phyloP scores from a whole-genome alignment of 1,140 invertebrate genomes.

The Bombus pyrosoma region DNA sequence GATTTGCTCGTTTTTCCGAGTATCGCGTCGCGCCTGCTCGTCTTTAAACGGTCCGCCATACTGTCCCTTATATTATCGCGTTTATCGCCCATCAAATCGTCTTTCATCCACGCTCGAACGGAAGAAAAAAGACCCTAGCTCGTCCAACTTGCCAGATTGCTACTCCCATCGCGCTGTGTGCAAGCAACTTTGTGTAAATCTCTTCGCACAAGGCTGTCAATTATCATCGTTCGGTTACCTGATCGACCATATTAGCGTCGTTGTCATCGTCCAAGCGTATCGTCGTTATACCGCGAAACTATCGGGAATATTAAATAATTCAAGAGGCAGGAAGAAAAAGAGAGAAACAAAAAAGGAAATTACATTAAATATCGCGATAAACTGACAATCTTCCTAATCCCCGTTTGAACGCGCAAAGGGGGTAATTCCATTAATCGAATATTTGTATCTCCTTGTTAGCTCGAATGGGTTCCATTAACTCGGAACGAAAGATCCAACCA shows the following conservation, averaged over 20 bases:
- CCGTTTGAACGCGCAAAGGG: too few species aligned
- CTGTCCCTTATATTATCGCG: constrained; percentile 52
- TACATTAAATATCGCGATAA: too few species aligned
- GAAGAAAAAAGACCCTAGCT: not conserved
- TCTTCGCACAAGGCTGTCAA: constrained; percentile 44
- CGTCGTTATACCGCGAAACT: not conserved
- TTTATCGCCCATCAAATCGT: constrained; percentile 63
- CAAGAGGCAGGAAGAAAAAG: too few species aligned
- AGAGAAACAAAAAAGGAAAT: fast-evolving
- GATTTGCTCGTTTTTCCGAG: constrained; percentile 45
- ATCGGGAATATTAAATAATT: not conserved
- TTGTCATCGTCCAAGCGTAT: not conserved
- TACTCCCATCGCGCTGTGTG: not conserved
- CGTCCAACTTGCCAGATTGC: constrained; percentile 32
- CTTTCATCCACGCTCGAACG: constrained; percentile 33
- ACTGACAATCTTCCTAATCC: not conserved
- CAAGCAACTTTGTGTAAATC: constrained; percentile 50
- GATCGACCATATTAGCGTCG: constrained; percentile 37
- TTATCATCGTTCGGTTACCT: constrained; percentile 45
- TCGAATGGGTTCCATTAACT: not conserved
- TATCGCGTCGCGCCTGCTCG: constrained; percentile 35
- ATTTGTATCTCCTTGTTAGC: too few species aligned
- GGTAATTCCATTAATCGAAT: not conserved
- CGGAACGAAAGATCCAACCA: not conserved
- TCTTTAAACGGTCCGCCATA: constrained; percentile 11